Evolutionary conservation across 2,888 invertebrate genomes (phyloP), one percentile per base, ranked within the genome.

Genomic region (Hirudinaria manillensis): DNA sequence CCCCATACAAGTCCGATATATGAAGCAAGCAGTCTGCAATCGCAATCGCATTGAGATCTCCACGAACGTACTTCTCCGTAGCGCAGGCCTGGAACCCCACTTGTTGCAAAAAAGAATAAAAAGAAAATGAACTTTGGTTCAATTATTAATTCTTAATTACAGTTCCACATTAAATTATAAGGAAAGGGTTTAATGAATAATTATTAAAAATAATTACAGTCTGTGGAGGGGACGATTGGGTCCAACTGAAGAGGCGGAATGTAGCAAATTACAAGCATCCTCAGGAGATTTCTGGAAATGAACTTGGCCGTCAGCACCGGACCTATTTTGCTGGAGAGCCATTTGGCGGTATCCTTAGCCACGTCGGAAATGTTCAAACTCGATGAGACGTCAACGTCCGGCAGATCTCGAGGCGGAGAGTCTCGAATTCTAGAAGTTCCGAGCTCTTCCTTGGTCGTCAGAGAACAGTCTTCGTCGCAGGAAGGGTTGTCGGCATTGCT

Each of bases 231-330:
- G 19, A 66, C 38, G 24, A 38, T 68, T 13, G n/a, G 21, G 27
- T 51, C 78, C 76, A 83, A 78, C 55, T 78, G 78, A 36, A 78
- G 73, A n/a, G 83, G 82, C 0, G 83, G 93, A 32, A 93, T 90
- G 84, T 95, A 98, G 85, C 97, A 98, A 3, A 97, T 86, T 0
- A 94, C 93, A 74, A 98, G 86, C 93, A 98, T 95, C 82, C 95
- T 90, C 19, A 98, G 87, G 79, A 99, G 88, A 87, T 96, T 96
- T 77, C 93, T 89, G 0, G 95, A 92, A 38, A 98, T 88, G 86
- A 93, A 91, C 80, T 93, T 90, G 61, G 96, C 93, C 0, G 94
- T 94, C 34, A 98, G 88, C 70, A 97, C 93, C 0, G 98, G 97
- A 0, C 98, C 98, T 27, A 98, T 87, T 78, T 95, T 89, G 86